Evolutionary conservation across 2,113 vertebrate species (phyloP).

Genomic region (Mungos mungo): DNA sequence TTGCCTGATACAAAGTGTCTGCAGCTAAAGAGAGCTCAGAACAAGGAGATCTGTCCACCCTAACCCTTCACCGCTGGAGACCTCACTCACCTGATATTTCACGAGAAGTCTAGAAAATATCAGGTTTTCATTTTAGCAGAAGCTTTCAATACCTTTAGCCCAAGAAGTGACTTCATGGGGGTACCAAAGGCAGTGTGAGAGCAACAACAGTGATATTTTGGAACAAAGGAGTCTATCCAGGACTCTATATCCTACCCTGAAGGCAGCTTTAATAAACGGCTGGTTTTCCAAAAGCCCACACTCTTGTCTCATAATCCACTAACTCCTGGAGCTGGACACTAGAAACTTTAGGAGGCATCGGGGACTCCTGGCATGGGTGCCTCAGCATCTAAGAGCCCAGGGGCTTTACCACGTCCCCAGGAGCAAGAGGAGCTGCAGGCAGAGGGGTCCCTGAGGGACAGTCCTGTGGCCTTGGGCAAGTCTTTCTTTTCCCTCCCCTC

Average conservation of each 20-base stretch:
- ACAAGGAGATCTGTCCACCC: neutral
- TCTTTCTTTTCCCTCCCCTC: no score
- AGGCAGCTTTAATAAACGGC: neutral
- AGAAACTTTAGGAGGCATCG: neutral
- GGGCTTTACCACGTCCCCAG: neutral
- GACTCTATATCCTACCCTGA: neutral
- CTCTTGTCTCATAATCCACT: neutral
- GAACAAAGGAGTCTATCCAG: neutral
- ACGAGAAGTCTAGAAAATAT: neutral
- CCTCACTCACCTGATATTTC: neutral
- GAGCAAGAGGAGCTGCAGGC: neutral
- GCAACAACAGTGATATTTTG: neutral
- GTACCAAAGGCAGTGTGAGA: neutral
- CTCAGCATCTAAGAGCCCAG: neutral
- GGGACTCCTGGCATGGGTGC: neutral
- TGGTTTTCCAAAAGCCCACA: neutral
- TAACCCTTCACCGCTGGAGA: neutral
- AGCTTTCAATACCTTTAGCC: neutral
- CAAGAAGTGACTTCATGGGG: neutral
- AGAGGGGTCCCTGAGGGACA: neutral
- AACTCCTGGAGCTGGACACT: neutral
- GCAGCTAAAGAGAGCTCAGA: neutral
- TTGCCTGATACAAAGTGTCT: neutral
- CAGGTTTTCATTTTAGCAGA: neutral
- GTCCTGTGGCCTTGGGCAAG: neutral